Evolutionary conservation across 1,140 invertebrate species (phyloP).

Genomic region (Ceratosolen solmsi): DNA sequence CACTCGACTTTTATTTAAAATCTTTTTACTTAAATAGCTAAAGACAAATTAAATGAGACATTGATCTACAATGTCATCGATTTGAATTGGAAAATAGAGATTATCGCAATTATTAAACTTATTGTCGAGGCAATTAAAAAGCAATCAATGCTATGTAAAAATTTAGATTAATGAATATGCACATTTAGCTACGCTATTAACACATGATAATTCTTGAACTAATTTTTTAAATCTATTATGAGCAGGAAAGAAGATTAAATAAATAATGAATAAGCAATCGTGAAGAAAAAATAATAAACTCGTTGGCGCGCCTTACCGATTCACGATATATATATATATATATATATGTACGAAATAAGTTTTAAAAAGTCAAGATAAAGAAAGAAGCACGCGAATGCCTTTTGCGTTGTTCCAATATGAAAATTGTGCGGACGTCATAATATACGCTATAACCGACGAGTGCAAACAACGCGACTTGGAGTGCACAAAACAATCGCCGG

Average conservation of each 20-base stretch:
- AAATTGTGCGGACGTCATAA: background rate
- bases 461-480: background rate
- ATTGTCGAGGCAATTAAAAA: background rate
- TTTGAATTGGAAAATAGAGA: no score
- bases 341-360: constrained; percentile 1
- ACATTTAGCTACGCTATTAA: background rate
- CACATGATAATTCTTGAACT: background rate
- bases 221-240: background rate
- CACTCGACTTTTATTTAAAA: no score
- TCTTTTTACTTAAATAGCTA: no score
- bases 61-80: no score
- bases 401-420: background rate
- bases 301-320: background rate
- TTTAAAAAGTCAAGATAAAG: background rate
- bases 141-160: background rate
- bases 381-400: background rate
- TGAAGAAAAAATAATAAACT: no score
- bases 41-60: no score
- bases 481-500: background rate
- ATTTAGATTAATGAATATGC: background rate
- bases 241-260: background rate
- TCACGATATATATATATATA: background rate
- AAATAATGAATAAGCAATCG: background rate
- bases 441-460: background rate
- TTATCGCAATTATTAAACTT: background rate